phyloP scores from a whole-genome alignment of 2,888 invertebrate genomes.

The Pachycephus smyrnensis region DNA sequence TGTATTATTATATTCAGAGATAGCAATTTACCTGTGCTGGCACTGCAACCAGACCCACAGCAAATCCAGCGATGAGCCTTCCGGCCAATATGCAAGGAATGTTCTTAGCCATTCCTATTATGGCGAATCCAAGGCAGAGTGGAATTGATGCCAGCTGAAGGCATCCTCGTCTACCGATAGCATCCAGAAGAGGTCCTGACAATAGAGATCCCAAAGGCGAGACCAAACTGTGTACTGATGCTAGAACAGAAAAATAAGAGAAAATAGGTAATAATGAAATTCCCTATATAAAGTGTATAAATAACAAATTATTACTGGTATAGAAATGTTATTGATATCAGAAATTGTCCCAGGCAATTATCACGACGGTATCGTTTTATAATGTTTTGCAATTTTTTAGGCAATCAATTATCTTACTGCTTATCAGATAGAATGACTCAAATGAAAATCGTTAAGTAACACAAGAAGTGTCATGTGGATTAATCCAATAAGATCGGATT shows the following conservation, averaged over 20 bases:
- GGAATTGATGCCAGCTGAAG: slow-evolving; percentile 76
- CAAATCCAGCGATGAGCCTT: slow-evolving; percentile 77
- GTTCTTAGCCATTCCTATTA: slow-evolving; percentile 67
- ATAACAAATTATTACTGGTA: not conserved
- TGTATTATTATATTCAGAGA: slow-evolving; percentile 7
- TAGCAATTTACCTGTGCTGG: slow-evolving; percentile 75
- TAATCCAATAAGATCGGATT: not conserved
- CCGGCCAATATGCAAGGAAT: slow-evolving; percentile 75
- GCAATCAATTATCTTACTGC: not conserved
- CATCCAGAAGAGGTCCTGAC: slow-evolving; percentile 79
- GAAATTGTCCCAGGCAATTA: not conserved
- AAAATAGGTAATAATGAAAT: not conserved
- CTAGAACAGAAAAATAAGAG: slow-evolving; percentile 62
- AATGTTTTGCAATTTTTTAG: too few relatives aligned
- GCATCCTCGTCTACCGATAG: slow-evolving; percentile 76
- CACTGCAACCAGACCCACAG: slow-evolving; percentile 80
- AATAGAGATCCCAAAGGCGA: slow-evolving; percentile 80
- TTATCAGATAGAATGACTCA: not conserved
- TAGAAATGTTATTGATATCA: not conserved
- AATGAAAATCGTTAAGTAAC: not conserved
- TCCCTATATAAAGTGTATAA: not conserved
- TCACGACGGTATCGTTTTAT: too few relatives aligned
- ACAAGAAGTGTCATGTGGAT: not conserved
- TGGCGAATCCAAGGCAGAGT: slow-evolving; percentile 78
- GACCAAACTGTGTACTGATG: slow-evolving; percentile 82